Evolutionary conservation across 2,113 vertebrate genomes (phyloP).

Genomic region (Zapus hudsonius): DNA sequence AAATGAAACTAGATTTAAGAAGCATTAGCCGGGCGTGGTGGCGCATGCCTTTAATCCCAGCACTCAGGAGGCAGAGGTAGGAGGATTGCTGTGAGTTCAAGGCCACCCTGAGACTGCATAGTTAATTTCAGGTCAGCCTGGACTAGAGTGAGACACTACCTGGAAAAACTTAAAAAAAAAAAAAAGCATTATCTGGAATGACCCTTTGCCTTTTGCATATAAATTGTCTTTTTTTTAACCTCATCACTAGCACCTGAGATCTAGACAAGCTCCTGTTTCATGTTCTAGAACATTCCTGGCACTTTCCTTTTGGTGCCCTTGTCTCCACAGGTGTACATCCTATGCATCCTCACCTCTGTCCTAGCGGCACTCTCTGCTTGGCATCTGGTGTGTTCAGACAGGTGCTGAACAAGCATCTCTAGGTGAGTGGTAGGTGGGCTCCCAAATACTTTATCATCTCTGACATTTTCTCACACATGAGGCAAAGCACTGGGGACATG

Average conservation of each 20-base stretch:
- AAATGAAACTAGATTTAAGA: too few relatives aligned
- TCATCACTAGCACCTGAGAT: not conserved
- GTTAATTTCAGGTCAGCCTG: too few relatives aligned
- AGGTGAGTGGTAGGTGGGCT: not conserved
- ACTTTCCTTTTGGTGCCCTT: not conserved
- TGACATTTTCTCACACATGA: not conserved
- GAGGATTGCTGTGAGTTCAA: too few relatives aligned
- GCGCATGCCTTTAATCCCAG: too few relatives aligned
- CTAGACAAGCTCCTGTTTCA: not conserved
- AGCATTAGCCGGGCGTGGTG: too few relatives aligned
- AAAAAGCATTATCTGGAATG: fast-evolving
- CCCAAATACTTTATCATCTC: not conserved
- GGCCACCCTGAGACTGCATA: too few relatives aligned
- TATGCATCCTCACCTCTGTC: not conserved
- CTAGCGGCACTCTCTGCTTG: not conserved
- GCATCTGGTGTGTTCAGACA: not conserved
- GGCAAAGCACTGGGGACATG: not conserved
- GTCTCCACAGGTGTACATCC: fast-evolving
- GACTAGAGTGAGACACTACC: too few relatives aligned
- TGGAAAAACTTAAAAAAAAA: too few relatives aligned
- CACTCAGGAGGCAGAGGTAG: too few relatives aligned
- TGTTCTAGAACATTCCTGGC: not conserved
- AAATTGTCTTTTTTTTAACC: not conserved
- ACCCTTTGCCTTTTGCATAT: not conserved
- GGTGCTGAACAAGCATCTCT: not conserved